A percentile compares a stretch with the other conserved stretches of the same genome.
Evolutionary conservation across 2,797 vertebrate genomes (phyloP).

Genomic region (Brachyalestes nurse): DNA sequence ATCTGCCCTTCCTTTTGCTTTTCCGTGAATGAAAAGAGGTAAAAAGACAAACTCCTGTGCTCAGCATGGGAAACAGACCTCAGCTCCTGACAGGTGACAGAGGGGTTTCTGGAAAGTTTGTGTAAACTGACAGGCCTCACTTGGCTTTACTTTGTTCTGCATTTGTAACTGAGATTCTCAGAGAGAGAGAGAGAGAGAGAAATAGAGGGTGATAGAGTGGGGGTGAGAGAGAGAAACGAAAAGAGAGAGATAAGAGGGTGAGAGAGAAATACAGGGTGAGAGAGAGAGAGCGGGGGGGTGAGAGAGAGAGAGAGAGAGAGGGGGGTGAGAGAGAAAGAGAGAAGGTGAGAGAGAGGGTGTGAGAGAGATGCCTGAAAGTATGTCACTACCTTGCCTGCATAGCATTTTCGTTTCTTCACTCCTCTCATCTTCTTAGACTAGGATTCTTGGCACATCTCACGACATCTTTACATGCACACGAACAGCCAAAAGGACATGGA

Average conservation of each 20-base stretch:
- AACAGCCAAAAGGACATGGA: slow-evolving; percentile 11
- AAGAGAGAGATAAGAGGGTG: background rate
- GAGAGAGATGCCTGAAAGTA: slow-evolving; percentile 19
- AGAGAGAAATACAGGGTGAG: background rate
- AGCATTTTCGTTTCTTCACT: slow-evolving; percentile 22
- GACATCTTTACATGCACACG: slow-evolving; percentile 25
- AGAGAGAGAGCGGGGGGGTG: too few relatives aligned
- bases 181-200: slow-evolving; percentile 10
- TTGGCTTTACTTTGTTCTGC: slow-evolving; percentile 7
- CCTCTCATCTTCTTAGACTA: slow-evolving; percentile 34
- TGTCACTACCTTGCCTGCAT: slow-evolving; percentile 44
- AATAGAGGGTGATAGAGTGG: too few relatives aligned
- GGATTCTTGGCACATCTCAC: slow-evolving; percentile 34
- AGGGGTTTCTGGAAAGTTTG: slow-evolving; percentile 28
- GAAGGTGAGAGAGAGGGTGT: background rate
- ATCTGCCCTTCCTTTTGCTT: slow-evolving; percentile 17
- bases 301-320: slow-evolving; percentile 20
- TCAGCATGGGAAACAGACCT: slow-evolving; percentile 4
- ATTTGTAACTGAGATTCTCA: background rate
- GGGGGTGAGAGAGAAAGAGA: background rate
- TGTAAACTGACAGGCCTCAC: slow-evolving; percentile 29
- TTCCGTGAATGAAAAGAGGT: background rate
- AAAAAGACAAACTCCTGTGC: slow-evolving; percentile 14
- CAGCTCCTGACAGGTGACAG: slow-evolving; percentile 28
- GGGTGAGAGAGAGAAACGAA: slow-evolving; percentile 10